A percentile compares a stretch with the other conserved stretches of the same genome.
Conservation (phyloP, 1,140 invertebrate species). For the Drosophila trapezifrons region DNA sequence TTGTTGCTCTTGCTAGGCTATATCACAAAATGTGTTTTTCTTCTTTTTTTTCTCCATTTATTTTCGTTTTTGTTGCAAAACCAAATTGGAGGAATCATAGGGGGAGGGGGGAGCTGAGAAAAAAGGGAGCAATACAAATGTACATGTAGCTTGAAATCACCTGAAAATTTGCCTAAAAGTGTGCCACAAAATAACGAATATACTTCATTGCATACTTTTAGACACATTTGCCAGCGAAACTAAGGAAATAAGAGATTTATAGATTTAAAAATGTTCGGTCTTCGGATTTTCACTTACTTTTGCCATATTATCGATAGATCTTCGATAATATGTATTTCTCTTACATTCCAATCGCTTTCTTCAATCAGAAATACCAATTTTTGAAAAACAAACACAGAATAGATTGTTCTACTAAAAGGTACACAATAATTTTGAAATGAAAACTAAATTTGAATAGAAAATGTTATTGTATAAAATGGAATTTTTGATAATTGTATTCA, state of each 20-base stretch:
- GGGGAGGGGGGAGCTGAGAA: not conserved
- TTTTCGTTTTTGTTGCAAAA: slow-evolving; percentile 6
- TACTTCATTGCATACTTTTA: not conserved
- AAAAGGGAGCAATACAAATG: not conserved
- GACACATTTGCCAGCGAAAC: not conserved
- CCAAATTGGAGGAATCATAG: not conserved
- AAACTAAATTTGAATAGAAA: not conserved
- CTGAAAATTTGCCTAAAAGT: not conserved
- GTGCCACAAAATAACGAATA: not conserved
- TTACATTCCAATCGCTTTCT: not conserved
- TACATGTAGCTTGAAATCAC: slow-evolving; percentile 4
- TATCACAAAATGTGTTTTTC: slow-evolving; percentile 54
- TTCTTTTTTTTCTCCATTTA: slow-evolving; percentile 2
- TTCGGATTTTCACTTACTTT: slow-evolving; percentile 16
- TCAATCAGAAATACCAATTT: not conserved
- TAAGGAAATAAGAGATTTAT: not conserved
- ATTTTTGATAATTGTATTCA: not conserved
- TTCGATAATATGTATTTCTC: not conserved
- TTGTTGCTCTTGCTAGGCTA: slow-evolving; percentile 48
- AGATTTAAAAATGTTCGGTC: not conserved
- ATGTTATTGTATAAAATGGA: not conserved
- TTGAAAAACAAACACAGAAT: slow-evolving; percentile 2
- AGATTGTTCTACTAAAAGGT: slow-evolving; percentile 6
- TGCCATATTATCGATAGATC: not conserved
- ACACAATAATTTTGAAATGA: not conserved